These are phyloP conservation scores for Hetaerina americana DNA, from an alignment of 1,140 invertebrate genomes.

Conservation along the genomic window DNA sequence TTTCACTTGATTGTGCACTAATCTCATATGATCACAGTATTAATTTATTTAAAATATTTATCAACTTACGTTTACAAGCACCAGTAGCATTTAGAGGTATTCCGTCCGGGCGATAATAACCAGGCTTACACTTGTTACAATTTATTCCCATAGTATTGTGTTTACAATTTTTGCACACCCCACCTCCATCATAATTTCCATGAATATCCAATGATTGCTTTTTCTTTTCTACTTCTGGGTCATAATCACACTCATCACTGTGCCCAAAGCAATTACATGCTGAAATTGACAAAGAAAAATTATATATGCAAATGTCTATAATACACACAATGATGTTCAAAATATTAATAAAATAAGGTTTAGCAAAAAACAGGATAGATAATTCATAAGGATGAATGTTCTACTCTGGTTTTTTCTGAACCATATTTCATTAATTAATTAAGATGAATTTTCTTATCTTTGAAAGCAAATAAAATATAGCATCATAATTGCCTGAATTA, in stretches of 20 bases:
- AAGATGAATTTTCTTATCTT: background rate
- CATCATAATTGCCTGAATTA: no score
- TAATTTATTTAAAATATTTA: background rate
- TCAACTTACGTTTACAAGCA: slow-evolving; percentile 72
- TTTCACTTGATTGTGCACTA: no score
- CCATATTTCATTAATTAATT: background rate
- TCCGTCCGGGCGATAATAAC: slow-evolving; percentile 69
- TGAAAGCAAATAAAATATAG: background rate
- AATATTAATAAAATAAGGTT: background rate
- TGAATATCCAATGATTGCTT: slow-evolving; percentile 79
- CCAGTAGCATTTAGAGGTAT: slow-evolving; percentile 77
- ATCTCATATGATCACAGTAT: background rate
- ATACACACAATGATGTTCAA: background rate
- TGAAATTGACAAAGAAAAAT: no score
- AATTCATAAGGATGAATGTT: background rate
- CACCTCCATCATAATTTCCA: slow-evolving; percentile 83
- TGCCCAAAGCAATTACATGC: slow-evolving; percentile 97
- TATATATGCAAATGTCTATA: no score
- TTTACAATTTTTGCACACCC: slow-evolving; percentile 81
- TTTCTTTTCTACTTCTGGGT: slow-evolving; percentile 65
- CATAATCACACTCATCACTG: slow-evolving; percentile 77
- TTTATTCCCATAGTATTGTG: slow-evolving; percentile 95
- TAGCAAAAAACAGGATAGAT: background rate
- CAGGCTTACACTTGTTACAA: slow-evolving; percentile 82
- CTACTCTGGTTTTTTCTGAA: background rate